A percentile compares a stretch with the other conserved stretches of the same genome.
phyloP scores from a whole-genome alignment of 2,888 invertebrate genomes.

The Carterocephalus palaemon region DNA sequence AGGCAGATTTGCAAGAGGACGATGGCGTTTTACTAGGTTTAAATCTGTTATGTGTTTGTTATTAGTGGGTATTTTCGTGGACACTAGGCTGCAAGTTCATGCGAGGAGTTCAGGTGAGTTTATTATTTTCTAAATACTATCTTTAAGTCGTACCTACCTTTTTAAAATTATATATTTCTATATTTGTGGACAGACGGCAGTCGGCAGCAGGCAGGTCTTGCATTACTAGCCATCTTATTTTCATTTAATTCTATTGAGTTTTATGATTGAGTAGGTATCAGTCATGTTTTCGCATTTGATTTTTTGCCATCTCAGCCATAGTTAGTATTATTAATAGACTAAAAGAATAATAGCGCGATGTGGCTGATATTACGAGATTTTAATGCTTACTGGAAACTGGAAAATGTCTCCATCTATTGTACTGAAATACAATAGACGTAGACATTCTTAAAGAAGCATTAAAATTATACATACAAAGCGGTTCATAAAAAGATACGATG shows the following conservation, averaged over 20 bases:
- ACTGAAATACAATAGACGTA: neutral
- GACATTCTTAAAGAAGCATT: constrained; percentile 9
- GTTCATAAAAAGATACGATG: neutral
- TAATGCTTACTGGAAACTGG: constrained; percentile 3
- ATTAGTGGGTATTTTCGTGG: constrained; percentile 56
- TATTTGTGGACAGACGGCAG: too few species aligned
- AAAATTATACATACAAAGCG: constrained; percentile 3
- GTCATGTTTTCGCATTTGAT: too few species aligned
- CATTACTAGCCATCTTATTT: too few species aligned
- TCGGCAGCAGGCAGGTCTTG: too few species aligned
- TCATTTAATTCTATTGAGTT: too few species aligned
- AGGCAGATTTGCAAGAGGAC: constrained; percentile 43
- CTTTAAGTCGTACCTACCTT: too few species aligned
- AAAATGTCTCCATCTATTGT: constrained; percentile 4
- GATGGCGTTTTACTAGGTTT: constrained; percentile 59
- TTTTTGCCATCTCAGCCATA: neutral
- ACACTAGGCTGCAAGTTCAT: constrained; percentile 51
- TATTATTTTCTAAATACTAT: constrained; percentile 12
- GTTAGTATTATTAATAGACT: neutral
- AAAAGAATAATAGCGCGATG: neutral
- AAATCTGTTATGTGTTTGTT: constrained; percentile 65
- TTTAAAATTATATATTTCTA: too few species aligned
- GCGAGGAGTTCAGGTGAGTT: constrained; percentile 72
- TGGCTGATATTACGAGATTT: neutral
- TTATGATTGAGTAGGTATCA: too few species aligned